phyloP scores from a whole-genome alignment of 2,888 invertebrate genomes.

The Shargacucullia verbasci region DNA sequence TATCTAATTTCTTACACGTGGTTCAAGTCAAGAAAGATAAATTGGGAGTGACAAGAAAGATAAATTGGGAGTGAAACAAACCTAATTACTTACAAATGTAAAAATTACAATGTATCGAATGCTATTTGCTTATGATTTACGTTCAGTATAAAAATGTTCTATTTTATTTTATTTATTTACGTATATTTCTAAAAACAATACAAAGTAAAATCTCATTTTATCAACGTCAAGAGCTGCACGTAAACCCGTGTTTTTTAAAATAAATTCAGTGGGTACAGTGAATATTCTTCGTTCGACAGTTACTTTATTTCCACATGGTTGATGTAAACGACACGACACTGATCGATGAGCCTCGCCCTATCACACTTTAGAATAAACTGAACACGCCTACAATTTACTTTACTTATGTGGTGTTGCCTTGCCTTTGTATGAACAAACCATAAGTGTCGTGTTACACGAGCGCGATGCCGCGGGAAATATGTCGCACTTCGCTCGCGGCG shows the following conservation, averaged over 20 bases:
- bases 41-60: too few relatives aligned
- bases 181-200: too few relatives aligned
- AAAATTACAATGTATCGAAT: too few relatives aligned
- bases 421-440: conserved; percentile 24
- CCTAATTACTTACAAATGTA: too few relatives aligned
- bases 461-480: conserved; percentile 19
- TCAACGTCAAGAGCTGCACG: too few relatives aligned
- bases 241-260: conserved; percentile 4
- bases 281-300: conserved; percentile 38
- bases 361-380: conserved; percentile 52
- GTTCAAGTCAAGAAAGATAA: too few relatives aligned
- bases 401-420: conserved; percentile 43
- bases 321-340: conserved; percentile 53
- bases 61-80: too few relatives aligned
- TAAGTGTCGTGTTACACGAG: conserved; percentile 22
- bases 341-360: conserved; percentile 54
- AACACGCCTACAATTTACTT: conserved; percentile 63
- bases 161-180: too few relatives aligned
- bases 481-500: conserved; percentile 12
- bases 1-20: too few relatives aligned
- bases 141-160: too few relatives aligned
- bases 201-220: too few relatives aligned
- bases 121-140: too few relatives aligned
- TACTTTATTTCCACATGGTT: conserved; percentile 50
- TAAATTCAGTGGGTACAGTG: conserved; percentile 16